Evolutionary conservation across 2,113 vertebrate genomes (phyloP), one percentile per base, ranked within the genome.

Genomic region (Bucco capensis): DNA sequence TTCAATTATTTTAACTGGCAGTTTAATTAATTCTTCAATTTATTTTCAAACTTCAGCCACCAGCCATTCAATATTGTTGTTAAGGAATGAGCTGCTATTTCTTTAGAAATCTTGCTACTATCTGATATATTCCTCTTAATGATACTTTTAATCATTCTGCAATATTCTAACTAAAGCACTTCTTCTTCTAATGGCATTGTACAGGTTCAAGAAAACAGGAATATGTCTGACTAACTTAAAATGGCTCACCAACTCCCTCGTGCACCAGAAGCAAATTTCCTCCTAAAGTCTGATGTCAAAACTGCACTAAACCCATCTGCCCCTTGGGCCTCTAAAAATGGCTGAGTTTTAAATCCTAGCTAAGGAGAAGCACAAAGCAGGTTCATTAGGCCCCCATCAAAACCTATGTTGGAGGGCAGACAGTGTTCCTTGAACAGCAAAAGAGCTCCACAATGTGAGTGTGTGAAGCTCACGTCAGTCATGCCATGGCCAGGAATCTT

Each of bases 11-110:
- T 90, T 64, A 27, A 18, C 28, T 76, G 87, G 15, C 40, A 82
- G 67, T 76, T 92, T 96, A 93, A 96, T 95, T 95, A 94, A 89
- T 92, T 89, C 74, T 94, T 93, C 46, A 64, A 78, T 84, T 93
- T 94, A 53, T 93, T 93, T 89, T 86, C 9, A 18, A 71, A 82
- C 14, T 75, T 82, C 40, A 40, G 23, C 50, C 67, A 87, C 53
- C n/a, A 92, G 66, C 12, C 17, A 31, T 82, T 92, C 1, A 0
- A 79, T 84, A 73, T 19, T 84, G 53, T 51, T 92, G 49, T 65
- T 82, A 76, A 47, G 27, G 54, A 76, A 76, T 38, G 51, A 78
- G 47, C 58, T 76, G 38, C 14, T 87, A 15, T 85, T 87, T 87
- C 60, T 84, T 53, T 66, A 76, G 53, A 95, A 90, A 61, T 57